Percentiles rank a stretch among this genome's conserved stretches.
These are phyloP conservation scores for Oppia nitens DNA, from an alignment of 1,140 invertebrate genomes.

Conservation along the genomic window DNA sequence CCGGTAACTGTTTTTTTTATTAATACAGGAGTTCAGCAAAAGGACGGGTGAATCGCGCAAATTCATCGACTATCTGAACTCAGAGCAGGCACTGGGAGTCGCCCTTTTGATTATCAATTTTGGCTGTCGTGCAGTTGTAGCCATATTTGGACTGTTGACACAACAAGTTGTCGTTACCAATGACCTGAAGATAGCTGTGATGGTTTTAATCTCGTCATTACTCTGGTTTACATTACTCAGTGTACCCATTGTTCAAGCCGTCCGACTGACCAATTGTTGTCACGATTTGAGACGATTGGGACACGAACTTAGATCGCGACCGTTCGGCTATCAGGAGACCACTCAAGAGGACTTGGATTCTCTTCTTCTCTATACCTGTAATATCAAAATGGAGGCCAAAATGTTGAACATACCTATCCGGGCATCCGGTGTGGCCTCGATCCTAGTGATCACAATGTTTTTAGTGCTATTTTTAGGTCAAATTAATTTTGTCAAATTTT, in stretches of 20 bases:
- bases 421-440: background rate
- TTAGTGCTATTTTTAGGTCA: conserved; percentile 11
- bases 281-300: conserved; percentile 46
- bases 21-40: conserved; percentile 16
- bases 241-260: conserved; percentile 39
- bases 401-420: conserved; percentile 33
- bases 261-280: conserved; percentile 53
- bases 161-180: background rate
- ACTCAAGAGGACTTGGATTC: conserved; percentile 51
- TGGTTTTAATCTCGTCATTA: conserved; percentile 1
- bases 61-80: conserved; percentile 19
- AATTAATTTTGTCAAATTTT: conserved; percentile 24
- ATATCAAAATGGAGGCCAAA: conserved; percentile 49
- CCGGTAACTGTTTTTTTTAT: background rate
- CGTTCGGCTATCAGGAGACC: conserved; percentile 56
- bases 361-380: conserved; percentile 53
- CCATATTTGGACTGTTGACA: conserved; percentile 2
- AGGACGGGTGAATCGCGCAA: conserved; percentile 16
- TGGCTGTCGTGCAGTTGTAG: background rate
- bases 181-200: background rate
- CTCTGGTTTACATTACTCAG: conserved; percentile 12
- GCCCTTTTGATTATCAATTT: conserved; percentile 14
- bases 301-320: conserved; percentile 53
- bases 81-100: conserved; percentile 16
- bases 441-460: conserved; percentile 2